Base-by-base conservation (phyloP, 2,797 vertebrate species). In the Lerista edwardsae region DNA sequence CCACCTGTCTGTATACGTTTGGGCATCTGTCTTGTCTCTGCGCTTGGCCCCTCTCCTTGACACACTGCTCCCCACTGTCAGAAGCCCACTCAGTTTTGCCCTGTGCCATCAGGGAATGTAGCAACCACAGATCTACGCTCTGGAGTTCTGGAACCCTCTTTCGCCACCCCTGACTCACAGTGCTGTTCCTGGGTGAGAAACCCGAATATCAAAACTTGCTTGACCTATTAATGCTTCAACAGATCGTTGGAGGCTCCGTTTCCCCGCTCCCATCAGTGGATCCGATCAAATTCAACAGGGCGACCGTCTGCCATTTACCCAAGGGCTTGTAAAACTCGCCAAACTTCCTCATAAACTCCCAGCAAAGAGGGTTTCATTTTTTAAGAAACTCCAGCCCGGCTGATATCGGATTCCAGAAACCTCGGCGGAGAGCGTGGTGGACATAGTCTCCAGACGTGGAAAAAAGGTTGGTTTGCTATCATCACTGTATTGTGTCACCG, bases 361-460 rank as follows among this genome's bases (percentile, higher is more conserved):
- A 71, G 31, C 84, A 86, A 85, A 85, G 84, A 85, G 71, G 84
- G 72, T 85, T 79, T 85, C 62, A 74, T 85, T 86, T 84, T 79
- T 86, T 71, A 82, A 81, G 84, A 82, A 86, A 86, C 79, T 86
- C 73, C 84, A 86, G 84, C 73, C 73, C 21, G 5, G 79, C 74
- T 86, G 79, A 82, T 86, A 86, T 86, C 84, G 9, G 79, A 86
- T 82, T 86, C 84, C 84, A 86, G 84, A 76, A 86, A 86, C 79
- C 84, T 86, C 79, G 7, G 79, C 80, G 79, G 55, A 68, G 74
- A 76, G 79, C 44, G 79, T n/a, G 41, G 74, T 77, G 84, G 79
- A 86, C 62, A 27, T 41, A 57, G 65, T 69, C 79, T 86, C 84
- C 74, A 86, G 84, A 82, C 79, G 27, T 27, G 5, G 80, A 71